Evolutionary conservation across 2,888 invertebrate genomes (phyloP), one percentile per base, ranked within the genome.

Genomic region (Chrysodeixis includens): DNA sequence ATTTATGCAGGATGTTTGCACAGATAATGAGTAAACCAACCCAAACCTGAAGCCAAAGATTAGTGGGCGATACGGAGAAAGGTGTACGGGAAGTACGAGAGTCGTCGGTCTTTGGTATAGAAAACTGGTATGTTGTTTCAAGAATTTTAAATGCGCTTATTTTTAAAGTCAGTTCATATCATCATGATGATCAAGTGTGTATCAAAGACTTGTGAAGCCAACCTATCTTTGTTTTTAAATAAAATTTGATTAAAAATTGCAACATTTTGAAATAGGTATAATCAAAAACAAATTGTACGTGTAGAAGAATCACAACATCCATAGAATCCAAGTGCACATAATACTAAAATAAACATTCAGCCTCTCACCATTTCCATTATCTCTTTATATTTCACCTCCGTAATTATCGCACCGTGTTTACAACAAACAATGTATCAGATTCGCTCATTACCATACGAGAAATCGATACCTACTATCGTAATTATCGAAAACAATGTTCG

Each of bases 361-460:
- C 59, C 16, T 57, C 40, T 49, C 7, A 3, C 18, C 51, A 26
- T 44, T 40, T 62, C 18, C 56, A 44, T 30, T 62, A 60, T 64
- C 53, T 66, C 66, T 67, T 70, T 70, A 63, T 64, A 46, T 64
- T 73, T 56, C 69, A 58, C 66, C 56, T 63, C 16, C 56, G 62
- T 74, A 68, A 76, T 75, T 73, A 73, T 81, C 69, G 61, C 58
- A n/a, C 60, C 65, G 16, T 69, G 78, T 72, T 73, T 69, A 73
- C 49, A 49, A 35, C 57, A 64, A 69, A 69, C 69, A 69, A 73
- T 73, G 71, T 84, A 86, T 88, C 86, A 68, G 80, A 86, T 86
- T 86, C 83, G 80, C 87, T 90, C 89, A 90, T 92, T 92, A 92
- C 81, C 88, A 90, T 87, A 85, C 84, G 85, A 87, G 90, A 87